A percentile compares a stretch with the other conserved stretches of the same genome.
phyloP scores from a whole-genome alignment of 1,140 invertebrate species.

The Leptinotarsa defecta region DNA sequence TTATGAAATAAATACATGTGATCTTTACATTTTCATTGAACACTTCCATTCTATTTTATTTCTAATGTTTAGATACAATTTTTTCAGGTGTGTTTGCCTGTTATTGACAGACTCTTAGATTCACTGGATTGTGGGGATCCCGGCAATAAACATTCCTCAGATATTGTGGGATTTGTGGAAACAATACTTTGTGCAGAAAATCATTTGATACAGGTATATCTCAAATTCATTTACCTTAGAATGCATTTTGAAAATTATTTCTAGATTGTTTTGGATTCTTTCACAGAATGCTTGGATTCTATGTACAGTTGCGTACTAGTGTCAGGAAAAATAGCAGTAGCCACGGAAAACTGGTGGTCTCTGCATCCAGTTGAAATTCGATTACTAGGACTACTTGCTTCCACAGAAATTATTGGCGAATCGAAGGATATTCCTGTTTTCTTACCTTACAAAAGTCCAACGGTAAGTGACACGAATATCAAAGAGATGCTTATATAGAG shows the following conservation, averaged over 20 bases:
- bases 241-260: conserved; percentile 39
- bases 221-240: neutral
- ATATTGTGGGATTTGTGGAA: conserved; percentile 68
- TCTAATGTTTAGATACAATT: neutral
- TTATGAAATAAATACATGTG: too few species aligned
- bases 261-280: conserved; percentile 76
- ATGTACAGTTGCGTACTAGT: conserved; percentile 79
- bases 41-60: too few species aligned
- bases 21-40: too few species aligned
- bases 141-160: conserved; percentile 61
- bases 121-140: conserved; percentile 69
- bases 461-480: conserved; percentile 60
- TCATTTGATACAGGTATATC: conserved; percentile 70
- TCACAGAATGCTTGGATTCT: conserved; percentile 75
- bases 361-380: conserved; percentile 74
- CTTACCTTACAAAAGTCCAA: conserved; percentile 80
- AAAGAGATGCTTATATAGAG: too few species aligned
- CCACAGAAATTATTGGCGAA: conserved; percentile 66
- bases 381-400: conserved; percentile 70
- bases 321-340: conserved; percentile 74
- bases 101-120: conserved; percentile 76
- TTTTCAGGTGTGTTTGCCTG: conserved; percentile 66
- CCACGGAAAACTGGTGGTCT: conserved; percentile 79
- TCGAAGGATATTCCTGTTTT: conserved; percentile 79
- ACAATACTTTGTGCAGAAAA: conserved; percentile 72